Evolutionary conservation across 2,888 invertebrate genomes (phyloP).

Genomic region (Ectemnius lituratus): DNA sequence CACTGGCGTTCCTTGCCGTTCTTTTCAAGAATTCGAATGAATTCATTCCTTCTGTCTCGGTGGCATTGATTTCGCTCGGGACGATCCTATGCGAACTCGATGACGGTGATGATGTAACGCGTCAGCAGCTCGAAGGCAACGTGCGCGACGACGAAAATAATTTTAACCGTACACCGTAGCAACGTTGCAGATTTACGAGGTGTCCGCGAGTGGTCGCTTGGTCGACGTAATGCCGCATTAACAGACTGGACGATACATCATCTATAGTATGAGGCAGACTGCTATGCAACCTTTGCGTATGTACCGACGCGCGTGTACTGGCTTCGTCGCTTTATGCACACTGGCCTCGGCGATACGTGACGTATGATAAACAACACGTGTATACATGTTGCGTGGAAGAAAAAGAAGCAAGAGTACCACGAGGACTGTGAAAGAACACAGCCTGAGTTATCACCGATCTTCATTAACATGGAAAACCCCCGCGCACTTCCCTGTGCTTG

Average conservation of each 20-base stretch:
- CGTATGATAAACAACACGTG: slow-evolving; percentile 67
- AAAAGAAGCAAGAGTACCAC: slow-evolving; percentile 17
- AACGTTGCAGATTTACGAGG: slow-evolving; percentile 55
- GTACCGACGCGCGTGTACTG: slow-evolving; percentile 14
- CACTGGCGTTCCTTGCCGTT: too few species aligned
- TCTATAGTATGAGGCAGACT: slow-evolving; percentile 7
- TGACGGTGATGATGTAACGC: slow-evolving; percentile 28
- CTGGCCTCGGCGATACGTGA: slow-evolving; percentile 60
- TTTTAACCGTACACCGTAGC: slow-evolving; percentile 43
- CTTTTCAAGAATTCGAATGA: too few species aligned
- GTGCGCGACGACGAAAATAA: slow-evolving; percentile 40
- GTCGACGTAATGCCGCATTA: slow-evolving; percentile 34
- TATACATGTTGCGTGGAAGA: slow-evolving; percentile 52
- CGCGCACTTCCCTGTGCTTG: neutral
- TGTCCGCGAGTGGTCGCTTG: slow-evolving; percentile 27
- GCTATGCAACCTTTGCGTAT: slow-evolving; percentile 33
- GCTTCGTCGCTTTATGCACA: slow-evolving; percentile 48
- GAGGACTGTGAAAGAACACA: neutral
- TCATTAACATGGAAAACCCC: neutral
- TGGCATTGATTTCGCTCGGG: too few species aligned
- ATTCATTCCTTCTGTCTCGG: too few species aligned
- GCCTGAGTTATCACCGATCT: neutral
- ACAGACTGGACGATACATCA: slow-evolving; percentile 46
- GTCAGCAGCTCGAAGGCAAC: too few species aligned
- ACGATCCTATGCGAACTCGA: too few species aligned